Conservation (phyloP, 2,888 invertebrate species). For the Cylindroiulus punctatus region DNA sequence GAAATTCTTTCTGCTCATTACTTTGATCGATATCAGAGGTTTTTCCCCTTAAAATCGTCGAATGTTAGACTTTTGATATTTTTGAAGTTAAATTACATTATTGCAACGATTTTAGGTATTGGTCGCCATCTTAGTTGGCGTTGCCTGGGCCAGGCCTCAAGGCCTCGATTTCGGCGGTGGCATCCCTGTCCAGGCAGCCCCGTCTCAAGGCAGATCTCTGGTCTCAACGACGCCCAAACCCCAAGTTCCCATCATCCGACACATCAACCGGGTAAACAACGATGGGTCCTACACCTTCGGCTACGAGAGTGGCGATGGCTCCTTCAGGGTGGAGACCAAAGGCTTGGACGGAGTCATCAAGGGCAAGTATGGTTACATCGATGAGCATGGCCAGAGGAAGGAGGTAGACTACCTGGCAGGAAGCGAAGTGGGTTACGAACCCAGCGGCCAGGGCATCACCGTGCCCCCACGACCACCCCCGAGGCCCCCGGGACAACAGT, state of each 20-base stretch:
- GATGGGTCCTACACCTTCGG: constrained; percentile 85
- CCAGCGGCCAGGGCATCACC: constrained; percentile 61
- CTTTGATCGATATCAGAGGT: too few relatives aligned
- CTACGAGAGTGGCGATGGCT: constrained; percentile 85
- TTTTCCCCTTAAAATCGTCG: too few relatives aligned
- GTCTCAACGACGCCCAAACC: constrained; percentile 57
- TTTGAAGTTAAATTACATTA: not conserved
- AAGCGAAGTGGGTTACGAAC: constrained; percentile 63
- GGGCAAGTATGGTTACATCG: constrained; percentile 84
- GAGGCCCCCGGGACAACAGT: constrained; percentile 56
- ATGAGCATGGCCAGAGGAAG: constrained; percentile 81
- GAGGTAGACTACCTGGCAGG: constrained; percentile 78
- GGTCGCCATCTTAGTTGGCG: constrained; percentile 48
- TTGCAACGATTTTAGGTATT: constrained; percentile 37
- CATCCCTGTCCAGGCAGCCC: not conserved
- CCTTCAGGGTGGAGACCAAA: constrained; percentile 85
- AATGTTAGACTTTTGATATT: not conserved
- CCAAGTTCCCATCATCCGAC: constrained; percentile 72
- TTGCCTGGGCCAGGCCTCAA: constrained; percentile 43
- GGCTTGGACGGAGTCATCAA: constrained; percentile 86
- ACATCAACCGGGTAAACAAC: constrained; percentile 81
- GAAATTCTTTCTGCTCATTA: too few relatives aligned
- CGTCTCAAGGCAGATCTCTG: constrained; percentile 30
- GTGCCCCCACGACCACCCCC: constrained; percentile 59
- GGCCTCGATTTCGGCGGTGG: constrained; percentile 27